Conservation (phyloP, 2,888 invertebrate genomes). For the Dromius quadrimaculatus region DNA sequence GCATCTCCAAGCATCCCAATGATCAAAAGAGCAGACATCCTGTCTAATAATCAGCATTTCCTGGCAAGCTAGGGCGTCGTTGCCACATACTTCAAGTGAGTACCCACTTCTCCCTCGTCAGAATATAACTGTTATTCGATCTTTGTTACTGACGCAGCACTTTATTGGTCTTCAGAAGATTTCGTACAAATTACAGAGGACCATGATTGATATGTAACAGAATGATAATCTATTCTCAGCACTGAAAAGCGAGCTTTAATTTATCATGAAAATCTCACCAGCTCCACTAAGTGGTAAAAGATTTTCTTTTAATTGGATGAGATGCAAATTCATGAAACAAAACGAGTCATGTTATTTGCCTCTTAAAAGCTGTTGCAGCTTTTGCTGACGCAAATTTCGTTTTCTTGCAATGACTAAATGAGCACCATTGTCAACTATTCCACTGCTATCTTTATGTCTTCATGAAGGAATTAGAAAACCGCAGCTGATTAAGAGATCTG, state of each 20-base stretch:
- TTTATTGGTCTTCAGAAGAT: too few species aligned
- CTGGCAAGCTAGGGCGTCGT: not conserved
- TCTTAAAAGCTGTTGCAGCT: not conserved
- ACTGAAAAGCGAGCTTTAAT: too few species aligned
- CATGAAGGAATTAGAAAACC: not conserved
- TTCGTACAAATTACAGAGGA: too few species aligned
- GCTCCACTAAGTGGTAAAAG: too few species aligned
- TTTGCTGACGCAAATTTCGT: slow-evolving; percentile 16
- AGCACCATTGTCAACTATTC: slow-evolving; percentile 35
- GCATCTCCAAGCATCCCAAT: not conserved
- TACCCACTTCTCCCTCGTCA: too few species aligned
- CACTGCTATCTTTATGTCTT: slow-evolving; percentile 2
- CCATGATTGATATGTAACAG: too few species aligned
- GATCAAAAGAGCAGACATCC: not conserved
- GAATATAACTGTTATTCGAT: too few species aligned
- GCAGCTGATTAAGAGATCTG: not conserved
- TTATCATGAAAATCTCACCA: too few species aligned
- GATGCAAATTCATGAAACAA: too few species aligned
- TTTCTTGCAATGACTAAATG: slow-evolving; percentile 5
- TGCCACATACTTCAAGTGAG: not conserved
- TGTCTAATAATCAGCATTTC: slow-evolving; percentile 41
- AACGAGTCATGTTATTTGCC: slow-evolving; percentile 1
- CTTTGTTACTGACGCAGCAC: too few species aligned
- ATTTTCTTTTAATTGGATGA: too few species aligned
- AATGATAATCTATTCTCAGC: too few species aligned